Evolutionary conservation across 2,888 invertebrate species (phyloP), one percentile per base, ranked within the genome.

Genomic region (Chrysotoxum bicinctum): DNA sequence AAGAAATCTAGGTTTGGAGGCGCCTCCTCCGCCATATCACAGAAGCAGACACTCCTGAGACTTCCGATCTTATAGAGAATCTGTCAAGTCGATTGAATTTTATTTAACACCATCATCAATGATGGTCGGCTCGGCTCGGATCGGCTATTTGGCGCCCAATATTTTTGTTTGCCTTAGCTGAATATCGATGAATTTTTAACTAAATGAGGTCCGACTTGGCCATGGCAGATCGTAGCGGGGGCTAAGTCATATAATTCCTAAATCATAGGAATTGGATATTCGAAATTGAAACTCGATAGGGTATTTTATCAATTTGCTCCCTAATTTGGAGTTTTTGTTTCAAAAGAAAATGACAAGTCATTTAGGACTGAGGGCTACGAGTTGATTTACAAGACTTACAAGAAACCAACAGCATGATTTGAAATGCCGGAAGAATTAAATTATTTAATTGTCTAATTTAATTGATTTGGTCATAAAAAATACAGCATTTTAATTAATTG

Each of bases 31-130:
- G 7, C 8, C 8, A 10, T 16, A 43, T 48, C 43, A 56, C 70
- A 56, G 56, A 32, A 56, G 56, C 56, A 48, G 48, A 66, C 32
- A 14, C 48, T 62, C 56, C n/a, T 23, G 52, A 69, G 69, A 83
- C 83, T 83, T 83, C 83, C 83, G 83, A 78, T 78, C 64, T 54
- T 30, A 23, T 23, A 43, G 30, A 64, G 45, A 37, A 78, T 58
- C 62, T 69, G 74, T 74, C 83, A 69, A 56, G 56, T 69, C 56
- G 50, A 78, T 83, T 78, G 73, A 78, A 64, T 83, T 78, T 83
- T 78, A 78, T 78, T 74, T 78, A 74, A 78, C 83, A 78, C 83
- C 70, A 69, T 32, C 54, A 40, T 12, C 32, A 26, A 43, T 19
- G 77, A 54, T 23, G 43, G n/a, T 56, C 8, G 43, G 43, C 43